phyloP scores from a whole-genome alignment of 1,140 invertebrate species.

The Diuraphis noxia region DNA sequence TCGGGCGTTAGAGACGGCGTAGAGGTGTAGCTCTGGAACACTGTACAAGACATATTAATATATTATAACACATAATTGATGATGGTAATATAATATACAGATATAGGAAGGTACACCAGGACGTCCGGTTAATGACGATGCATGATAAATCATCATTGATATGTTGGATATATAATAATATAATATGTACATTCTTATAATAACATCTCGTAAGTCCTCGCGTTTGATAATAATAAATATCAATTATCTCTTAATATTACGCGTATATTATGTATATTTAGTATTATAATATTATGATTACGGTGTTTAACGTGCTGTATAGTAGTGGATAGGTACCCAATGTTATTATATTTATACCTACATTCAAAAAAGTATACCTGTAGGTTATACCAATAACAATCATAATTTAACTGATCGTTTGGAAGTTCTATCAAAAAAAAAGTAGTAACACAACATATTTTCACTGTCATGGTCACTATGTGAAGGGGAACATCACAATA shows the following conservation, averaged over 20 bases:
- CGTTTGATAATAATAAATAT: neutral
- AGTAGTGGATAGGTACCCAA: neutral
- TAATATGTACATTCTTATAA: neutral
- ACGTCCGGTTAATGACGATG: neutral
- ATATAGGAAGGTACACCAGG: too few species aligned
- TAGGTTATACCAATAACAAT: neutral
- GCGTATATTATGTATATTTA: too few species aligned
- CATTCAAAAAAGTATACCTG: too few species aligned
- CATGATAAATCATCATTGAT: too few species aligned
- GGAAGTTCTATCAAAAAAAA: neutral
- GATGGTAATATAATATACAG: neutral
- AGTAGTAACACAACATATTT: neutral
- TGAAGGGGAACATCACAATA: neutral
- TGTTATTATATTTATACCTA: neutral
- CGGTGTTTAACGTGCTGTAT: neutral
- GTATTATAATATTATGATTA: neutral
- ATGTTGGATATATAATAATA: neutral
- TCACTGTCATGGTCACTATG: neutral
- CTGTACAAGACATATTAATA: conserved; percentile 37
- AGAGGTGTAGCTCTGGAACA: conserved; percentile 60
- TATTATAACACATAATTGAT: neutral
- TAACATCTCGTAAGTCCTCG: neutral
- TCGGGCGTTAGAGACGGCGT: conserved; percentile 73
- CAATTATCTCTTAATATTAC: too few species aligned
- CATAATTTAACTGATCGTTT: neutral